These are phyloP conservation scores for Nibea albiflora DNA, from an alignment of 2,113 vertebrate species.

Conservation along the genomic window DNA sequence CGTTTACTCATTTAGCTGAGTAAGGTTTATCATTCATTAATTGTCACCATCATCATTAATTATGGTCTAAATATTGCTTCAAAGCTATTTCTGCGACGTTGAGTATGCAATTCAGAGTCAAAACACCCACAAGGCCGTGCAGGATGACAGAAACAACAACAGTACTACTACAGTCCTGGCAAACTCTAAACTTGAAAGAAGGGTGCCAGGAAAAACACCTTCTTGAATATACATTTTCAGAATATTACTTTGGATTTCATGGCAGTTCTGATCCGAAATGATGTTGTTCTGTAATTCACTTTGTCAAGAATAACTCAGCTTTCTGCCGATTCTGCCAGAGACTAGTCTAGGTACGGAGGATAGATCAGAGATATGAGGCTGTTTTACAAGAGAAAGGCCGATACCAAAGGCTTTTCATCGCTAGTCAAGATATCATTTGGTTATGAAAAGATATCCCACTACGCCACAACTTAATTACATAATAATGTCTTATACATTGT, in stretches of 20 bases:
- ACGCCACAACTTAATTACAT: neutral
- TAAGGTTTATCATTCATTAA: too few species aligned
- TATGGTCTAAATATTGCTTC: neutral
- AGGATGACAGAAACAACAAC: neutral
- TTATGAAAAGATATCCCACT: constrained; percentile 10
- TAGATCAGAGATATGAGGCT: neutral
- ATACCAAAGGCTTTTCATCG: neutral
- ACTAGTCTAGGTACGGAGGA: too few species aligned
- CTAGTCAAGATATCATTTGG: neutral
- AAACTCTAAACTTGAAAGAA: neutral
- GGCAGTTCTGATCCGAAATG: neutral
- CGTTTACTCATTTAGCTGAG: too few species aligned
- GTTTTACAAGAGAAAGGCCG: neutral
- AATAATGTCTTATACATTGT: neutral
- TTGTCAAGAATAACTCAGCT: neutral
- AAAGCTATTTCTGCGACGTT: too few species aligned
- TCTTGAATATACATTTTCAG: neutral
- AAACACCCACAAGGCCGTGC: neutral
- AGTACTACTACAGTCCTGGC: neutral
- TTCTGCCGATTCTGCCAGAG: neutral
- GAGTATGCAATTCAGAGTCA: neutral
- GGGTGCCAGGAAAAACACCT: neutral
- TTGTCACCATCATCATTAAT: neutral
- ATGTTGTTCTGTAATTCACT: neutral
- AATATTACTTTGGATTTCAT: neutral